Conservation (phyloP, 2,113 vertebrate species). For the Suncus etruscus region DNA sequence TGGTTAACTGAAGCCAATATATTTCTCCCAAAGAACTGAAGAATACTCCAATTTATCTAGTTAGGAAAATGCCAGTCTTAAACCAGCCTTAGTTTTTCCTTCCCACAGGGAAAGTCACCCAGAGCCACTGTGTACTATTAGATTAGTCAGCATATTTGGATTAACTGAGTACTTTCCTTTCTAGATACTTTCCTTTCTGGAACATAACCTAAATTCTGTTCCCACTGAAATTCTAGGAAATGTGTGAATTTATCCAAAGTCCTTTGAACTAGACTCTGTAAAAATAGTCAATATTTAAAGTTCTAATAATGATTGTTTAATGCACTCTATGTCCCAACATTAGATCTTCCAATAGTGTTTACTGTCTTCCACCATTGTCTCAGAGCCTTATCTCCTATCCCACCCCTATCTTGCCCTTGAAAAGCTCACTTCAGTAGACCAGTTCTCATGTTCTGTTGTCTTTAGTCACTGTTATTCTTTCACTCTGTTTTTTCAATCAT, state of each 20-base stretch:
- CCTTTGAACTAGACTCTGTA: background rate
- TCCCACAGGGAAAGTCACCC: constrained; percentile 14
- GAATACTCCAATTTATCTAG: constrained; percentile 21
- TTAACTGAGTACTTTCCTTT: constrained; percentile 42
- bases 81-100: constrained; percentile 47
- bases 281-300: no score
- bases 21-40: constrained; percentile 33
- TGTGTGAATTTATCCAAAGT: constrained; percentile 28
- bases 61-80: constrained; percentile 32
- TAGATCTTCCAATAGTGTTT: no score
- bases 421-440: no score
- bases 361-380: no score
- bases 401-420: no score
- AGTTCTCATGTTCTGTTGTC: no score
- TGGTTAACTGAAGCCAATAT: background rate
- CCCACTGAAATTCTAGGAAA: constrained; percentile 45
- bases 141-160: constrained; percentile 41
- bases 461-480: no score
- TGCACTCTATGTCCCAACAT: no score
- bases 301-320: no score
- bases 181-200: constrained; percentile 64
- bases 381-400: no score
- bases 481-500: no score
- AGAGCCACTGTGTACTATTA: background rate
- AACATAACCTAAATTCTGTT: constrained; percentile 25